Evolutionary conservation across 2,888 invertebrate genomes (phyloP).

Genomic region (Petrolisthes cinctipes): DNA sequence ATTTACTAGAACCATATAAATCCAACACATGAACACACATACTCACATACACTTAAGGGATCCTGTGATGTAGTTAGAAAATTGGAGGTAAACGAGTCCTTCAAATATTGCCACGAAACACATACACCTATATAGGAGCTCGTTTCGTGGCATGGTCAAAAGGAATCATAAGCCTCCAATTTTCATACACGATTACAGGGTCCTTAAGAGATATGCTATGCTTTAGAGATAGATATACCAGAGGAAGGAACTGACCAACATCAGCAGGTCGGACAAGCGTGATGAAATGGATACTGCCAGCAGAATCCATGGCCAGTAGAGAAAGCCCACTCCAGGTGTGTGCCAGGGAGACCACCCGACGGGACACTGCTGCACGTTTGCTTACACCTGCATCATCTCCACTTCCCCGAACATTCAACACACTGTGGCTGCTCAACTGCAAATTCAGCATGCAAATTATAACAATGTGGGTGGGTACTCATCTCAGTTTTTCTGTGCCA

Average conservation of each 20-base stretch:
- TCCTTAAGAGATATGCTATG: too few relatives aligned
- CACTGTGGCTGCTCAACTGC: slow-evolving; percentile 60
- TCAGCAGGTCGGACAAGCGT: slow-evolving; percentile 58
- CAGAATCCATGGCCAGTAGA: slow-evolving; percentile 54
- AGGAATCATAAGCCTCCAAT: too few relatives aligned
- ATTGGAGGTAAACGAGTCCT: too few relatives aligned
- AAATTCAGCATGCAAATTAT: not conserved
- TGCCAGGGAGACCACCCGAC: slow-evolving; percentile 50
- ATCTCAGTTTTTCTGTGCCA: not conserved
- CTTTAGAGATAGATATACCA: not conserved
- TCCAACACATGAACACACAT: too few relatives aligned
- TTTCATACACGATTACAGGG: too few relatives aligned
- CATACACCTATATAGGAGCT: too few relatives aligned
- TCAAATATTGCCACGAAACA: too few relatives aligned
- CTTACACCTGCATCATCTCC: slow-evolving; percentile 47
- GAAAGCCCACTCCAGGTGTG: slow-evolving; percentile 63
- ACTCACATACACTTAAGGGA: too few relatives aligned
- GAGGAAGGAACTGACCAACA: slow-evolving; percentile 47
- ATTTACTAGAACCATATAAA: too few relatives aligned
- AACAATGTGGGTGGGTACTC: not conserved
- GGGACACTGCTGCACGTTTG: slow-evolving; percentile 33
- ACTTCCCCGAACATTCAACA: slow-evolving; percentile 37
- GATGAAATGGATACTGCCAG: slow-evolving; percentile 57
- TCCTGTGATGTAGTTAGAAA: too few relatives aligned
- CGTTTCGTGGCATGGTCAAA: too few relatives aligned